Evolutionary conservation across 2,888 invertebrate species (phyloP).

Genomic region (Caprella mutica): DNA sequence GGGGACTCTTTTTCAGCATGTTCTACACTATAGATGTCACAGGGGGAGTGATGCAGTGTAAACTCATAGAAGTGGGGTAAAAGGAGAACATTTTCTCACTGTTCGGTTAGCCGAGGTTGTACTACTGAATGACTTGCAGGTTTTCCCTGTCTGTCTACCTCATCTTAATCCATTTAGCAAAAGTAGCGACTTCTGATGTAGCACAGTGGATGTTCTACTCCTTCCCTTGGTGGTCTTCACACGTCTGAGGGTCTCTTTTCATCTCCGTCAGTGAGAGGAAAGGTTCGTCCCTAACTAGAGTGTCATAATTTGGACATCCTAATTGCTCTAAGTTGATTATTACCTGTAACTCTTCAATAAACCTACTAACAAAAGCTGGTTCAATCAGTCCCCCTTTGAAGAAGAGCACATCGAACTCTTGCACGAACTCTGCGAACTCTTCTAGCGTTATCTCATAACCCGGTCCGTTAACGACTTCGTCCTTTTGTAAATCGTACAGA

Average conservation of each 20-base stretch:
- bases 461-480: background rate
- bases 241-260: background rate
- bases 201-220: background rate
- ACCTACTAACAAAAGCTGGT: background rate
- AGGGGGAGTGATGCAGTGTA: too few relatives aligned
- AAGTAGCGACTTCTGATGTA: background rate
- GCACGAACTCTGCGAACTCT: background rate
- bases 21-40: too few relatives aligned
- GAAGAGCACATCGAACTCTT: background rate
- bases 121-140: background rate
- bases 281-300: background rate
- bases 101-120: background rate
- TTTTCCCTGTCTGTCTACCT: background rate
- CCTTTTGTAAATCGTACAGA: background rate
- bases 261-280: background rate
- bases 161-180: background rate
- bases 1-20: too few relatives aligned
- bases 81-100: background rate
- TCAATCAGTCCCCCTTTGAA: conserved; percentile 2
- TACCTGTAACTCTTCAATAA: background rate
- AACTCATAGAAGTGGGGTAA: too few relatives aligned
- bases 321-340: background rate
- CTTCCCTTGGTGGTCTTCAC: background rate
- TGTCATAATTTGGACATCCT: background rate
- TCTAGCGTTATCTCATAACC: background rate